Evolutionary conservation across 2,797 vertebrate genomes (phyloP).

Genomic region (Huso huso): DNA sequence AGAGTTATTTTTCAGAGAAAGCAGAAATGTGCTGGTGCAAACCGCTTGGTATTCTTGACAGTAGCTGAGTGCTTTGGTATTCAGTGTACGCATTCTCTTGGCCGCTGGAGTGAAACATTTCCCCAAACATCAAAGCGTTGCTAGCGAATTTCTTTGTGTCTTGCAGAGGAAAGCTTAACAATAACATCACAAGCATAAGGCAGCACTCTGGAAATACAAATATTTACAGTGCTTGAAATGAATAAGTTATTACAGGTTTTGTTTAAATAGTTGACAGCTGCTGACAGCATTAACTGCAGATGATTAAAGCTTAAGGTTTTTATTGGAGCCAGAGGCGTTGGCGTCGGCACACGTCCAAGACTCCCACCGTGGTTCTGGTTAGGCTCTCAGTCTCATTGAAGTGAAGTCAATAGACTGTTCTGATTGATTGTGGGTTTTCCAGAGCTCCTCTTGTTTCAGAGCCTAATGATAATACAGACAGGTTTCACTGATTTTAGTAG

Average conservation of each 20-base stretch:
- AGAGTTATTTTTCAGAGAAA: too few relatives aligned
- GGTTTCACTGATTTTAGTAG: background rate
- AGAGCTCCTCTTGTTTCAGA: background rate
- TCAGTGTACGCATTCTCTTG: background rate
- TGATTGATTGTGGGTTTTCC: background rate
- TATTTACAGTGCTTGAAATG: background rate
- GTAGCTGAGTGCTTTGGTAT: background rate
- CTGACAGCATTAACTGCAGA: background rate
- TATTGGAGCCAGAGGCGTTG: background rate
- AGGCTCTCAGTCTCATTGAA: background rate
- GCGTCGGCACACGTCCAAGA: background rate
- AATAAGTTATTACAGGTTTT: constrained; percentile 3
- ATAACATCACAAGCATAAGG: background rate
- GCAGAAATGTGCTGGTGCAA: too few relatives aligned
- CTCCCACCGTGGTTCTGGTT: background rate
- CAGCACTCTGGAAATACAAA: background rate
- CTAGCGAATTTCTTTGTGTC: background rate
- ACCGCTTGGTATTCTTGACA: too few relatives aligned
- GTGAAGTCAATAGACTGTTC: background rate
- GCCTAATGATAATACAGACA: background rate
- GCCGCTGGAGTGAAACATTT: background rate
- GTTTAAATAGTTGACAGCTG: background rate
- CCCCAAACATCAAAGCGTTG: background rate
- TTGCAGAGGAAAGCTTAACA: background rate
- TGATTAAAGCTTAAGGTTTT: background rate